Evolutionary conservation across 2,797 vertebrate species (phyloP).

Genomic region (Coendou prehensilis): DNA sequence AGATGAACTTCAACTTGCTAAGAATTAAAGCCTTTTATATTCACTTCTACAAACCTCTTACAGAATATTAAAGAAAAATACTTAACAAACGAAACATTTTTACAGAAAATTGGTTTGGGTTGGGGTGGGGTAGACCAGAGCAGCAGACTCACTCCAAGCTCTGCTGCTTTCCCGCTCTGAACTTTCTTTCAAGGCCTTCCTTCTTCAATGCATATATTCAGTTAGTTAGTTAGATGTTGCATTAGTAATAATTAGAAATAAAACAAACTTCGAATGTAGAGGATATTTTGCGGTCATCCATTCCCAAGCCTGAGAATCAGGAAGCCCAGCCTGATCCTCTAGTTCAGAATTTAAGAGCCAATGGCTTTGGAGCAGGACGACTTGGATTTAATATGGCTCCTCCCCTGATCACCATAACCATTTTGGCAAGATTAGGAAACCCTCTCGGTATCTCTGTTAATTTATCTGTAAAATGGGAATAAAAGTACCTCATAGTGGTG

Average conservation of each 20-base stretch:
- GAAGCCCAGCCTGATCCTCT: background rate
- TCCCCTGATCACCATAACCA: background rate
- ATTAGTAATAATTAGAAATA: background rate
- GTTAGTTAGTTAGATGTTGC: background rate
- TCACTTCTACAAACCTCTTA: constrained; percentile 10
- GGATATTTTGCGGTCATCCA: background rate
- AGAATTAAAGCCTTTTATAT: constrained; percentile 48
- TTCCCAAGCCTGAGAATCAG: background rate
- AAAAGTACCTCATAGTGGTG: background rate
- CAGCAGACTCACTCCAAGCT: background rate
- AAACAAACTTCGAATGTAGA: background rate
- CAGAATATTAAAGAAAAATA: constrained; percentile 34
- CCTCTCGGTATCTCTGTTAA: background rate
- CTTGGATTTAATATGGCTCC: background rate
- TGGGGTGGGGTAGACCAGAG: background rate
- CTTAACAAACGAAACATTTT: background rate
- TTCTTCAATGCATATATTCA: background rate
- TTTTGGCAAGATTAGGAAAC: background rate
- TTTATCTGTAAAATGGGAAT: background rate
- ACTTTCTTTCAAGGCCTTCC: background rate
- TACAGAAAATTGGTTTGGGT: background rate
- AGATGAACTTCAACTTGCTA: constrained; percentile 34
- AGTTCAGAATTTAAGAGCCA: background rate
- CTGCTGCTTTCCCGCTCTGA: background rate
- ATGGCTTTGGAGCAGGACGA: background rate